Evolutionary conservation across 2,113 vertebrate genomes (phyloP).

Genomic region (Cricetomys ansorgei): DNA sequence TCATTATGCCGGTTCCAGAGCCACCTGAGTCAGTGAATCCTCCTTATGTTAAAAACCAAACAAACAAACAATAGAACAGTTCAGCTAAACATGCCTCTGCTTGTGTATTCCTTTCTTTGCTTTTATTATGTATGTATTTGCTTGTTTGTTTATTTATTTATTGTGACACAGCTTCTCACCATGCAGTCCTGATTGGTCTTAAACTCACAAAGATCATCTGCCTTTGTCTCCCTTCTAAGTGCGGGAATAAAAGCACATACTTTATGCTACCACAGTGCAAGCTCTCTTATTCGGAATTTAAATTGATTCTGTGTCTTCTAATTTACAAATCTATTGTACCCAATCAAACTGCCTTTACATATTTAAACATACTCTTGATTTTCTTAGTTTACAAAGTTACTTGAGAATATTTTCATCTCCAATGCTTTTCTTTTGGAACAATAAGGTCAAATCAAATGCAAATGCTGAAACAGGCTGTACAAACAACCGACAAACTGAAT

Average conservation of each 20-base stretch:
- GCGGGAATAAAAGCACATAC: neutral
- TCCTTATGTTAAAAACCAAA: neutral
- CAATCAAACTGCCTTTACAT: neutral
- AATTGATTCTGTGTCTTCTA: neutral
- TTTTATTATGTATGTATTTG: neutral
- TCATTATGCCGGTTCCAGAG: neutral
- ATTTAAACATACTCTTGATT: neutral
- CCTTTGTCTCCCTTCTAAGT: neutral
- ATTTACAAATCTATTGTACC: neutral
- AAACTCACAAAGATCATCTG: neutral
- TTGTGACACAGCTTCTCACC: neutral
- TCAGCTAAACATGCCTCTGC: neutral
- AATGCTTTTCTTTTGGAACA: neutral
- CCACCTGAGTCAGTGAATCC: neutral
- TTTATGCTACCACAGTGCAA: neutral
- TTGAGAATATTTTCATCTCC: neutral
- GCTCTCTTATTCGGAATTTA: neutral
- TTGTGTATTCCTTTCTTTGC: neutral
- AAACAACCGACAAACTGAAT: neutral
- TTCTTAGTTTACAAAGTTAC: neutral
- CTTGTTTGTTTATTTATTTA: neutral
- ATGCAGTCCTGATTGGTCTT: neutral
- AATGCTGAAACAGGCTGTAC: neutral
- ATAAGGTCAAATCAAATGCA: neutral
- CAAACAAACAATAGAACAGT: too few relatives aligned